Percentiles rank a stretch among this genome's conserved stretches.
These are phyloP conservation scores for Ametastegia equiseti DNA, from an alignment of 2,888 invertebrate genomes.

Conservation along the genomic window DNA sequence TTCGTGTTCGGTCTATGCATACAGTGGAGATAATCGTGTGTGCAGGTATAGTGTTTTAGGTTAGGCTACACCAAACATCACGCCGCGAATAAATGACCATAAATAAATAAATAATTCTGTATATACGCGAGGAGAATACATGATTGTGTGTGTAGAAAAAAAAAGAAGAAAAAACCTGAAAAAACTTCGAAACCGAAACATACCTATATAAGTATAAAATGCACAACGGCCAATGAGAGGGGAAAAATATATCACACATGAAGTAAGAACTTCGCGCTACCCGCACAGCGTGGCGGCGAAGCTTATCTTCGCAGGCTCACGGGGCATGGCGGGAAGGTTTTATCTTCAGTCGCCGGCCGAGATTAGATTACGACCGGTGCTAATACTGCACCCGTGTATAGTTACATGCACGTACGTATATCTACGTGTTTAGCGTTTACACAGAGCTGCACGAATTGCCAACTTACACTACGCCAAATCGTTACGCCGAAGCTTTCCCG, in stretches of 20 bases:
- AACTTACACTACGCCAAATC: background rate
- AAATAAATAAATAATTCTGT: background rate
- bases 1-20: background rate
- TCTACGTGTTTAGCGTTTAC: background rate
- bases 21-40: background rate
- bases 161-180: background rate
- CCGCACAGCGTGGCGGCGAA: background rate
- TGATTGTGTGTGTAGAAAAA: background rate
- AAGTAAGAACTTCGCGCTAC: too few species aligned
- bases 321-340: conserved; percentile 12
- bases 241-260: too few species aligned
- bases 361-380: conserved; percentile 44
- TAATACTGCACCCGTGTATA: conserved; percentile 6
- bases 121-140: too few species aligned
- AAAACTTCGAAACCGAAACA: background rate
- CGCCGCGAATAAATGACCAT: background rate
- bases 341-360: conserved; percentile 32
- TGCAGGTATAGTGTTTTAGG: too few species aligned
- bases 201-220: background rate
- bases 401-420: background rate
- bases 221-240: too few species aligned
- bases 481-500: background rate
- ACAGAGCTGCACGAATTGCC: background rate
- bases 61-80: background rate
- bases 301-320: conserved; percentile 31